These are phyloP conservation scores for Diarsia mendica DNA, from an alignment of 2,888 invertebrate genomes.

Conservation along the genomic window DNA sequence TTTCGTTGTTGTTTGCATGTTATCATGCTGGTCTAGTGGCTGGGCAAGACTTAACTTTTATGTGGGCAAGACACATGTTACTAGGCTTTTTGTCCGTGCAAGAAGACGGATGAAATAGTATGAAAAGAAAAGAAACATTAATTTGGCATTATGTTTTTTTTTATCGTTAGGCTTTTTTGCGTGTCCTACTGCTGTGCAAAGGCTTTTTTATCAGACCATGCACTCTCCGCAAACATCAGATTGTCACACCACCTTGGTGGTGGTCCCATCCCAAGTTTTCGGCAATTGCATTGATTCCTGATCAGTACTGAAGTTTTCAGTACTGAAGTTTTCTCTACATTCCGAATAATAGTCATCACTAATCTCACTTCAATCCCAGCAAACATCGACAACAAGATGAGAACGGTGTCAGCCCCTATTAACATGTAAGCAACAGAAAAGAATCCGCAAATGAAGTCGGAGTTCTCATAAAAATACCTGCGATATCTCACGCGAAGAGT, in stretches of 20 bases:
- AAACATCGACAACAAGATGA: neutral
- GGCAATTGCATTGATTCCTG: neutral
- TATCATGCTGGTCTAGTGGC: neutral
- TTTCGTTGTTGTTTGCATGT: neutral
- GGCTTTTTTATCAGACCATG: too few species aligned
- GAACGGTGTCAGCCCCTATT: conserved; percentile 14
- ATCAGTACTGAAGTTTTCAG: neutral
- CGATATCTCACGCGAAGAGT: conserved; percentile 77
- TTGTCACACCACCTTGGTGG: too few species aligned
- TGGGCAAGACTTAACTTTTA: too few species aligned
- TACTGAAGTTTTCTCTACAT: neutral
- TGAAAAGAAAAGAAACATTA: too few species aligned
- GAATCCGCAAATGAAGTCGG: conserved; percentile 76
- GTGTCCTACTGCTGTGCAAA: too few species aligned
- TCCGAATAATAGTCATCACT: neutral
- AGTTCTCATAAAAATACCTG: conserved; percentile 82
- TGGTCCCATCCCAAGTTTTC: too few species aligned
- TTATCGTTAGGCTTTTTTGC: too few species aligned
- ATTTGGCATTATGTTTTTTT: too few species aligned
- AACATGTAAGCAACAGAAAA: conserved; percentile 56
- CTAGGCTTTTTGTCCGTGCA: too few species aligned
- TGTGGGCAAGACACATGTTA: too few species aligned
- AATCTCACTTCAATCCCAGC: neutral
- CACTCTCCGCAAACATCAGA: too few species aligned
- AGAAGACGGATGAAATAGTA: too few species aligned